These are phyloP conservation scores for Misgurnus mizolepis DNA, from an alignment of 2,113 vertebrate species.

Conservation along the genomic window DNA sequence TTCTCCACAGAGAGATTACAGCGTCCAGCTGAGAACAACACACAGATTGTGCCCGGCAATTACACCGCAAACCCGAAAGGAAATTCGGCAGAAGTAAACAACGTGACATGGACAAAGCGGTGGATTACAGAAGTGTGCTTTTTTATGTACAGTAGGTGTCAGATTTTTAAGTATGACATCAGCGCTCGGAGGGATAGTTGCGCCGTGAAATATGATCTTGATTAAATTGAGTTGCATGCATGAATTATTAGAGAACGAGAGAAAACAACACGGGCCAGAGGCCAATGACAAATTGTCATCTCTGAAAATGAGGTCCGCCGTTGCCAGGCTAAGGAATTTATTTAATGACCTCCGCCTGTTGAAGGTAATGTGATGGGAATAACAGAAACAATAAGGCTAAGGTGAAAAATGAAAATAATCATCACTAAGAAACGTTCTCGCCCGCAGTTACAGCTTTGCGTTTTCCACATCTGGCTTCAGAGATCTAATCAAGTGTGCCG, in stretches of 20 bases:
- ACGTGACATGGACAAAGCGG: not conserved
- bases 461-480: slow-evolving; percentile 31
- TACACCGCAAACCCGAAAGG: slow-evolving; percentile 27
- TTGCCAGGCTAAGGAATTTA: slow-evolving; percentile 18
- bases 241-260: slow-evolving; percentile 42
- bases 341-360: slow-evolving; percentile 1
- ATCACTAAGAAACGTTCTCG: not conserved
- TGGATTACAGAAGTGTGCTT: slow-evolving; percentile 3
- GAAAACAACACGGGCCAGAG: slow-evolving; percentile 40
- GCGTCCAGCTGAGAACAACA: slow-evolving; percentile 31
- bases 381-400: slow-evolving; percentile 30
- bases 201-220: slow-evolving; percentile 50
- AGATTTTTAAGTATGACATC: not conserved
- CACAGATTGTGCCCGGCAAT: slow-evolving; percentile 36
- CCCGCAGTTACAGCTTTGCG: slow-evolving; percentile 5
- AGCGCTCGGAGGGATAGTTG: not conserved
- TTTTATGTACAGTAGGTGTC: not conserved
- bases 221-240: slow-evolving; percentile 52
- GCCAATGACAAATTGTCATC: slow-evolving; percentile 41
- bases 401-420: slow-evolving; percentile 25
- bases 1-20: slow-evolving; percentile 50
- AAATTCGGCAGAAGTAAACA: slow-evolving; percentile 3
- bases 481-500: slow-evolving; percentile 43
- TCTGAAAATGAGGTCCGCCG: slow-evolving; percentile 35
- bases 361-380: slow-evolving; percentile 19